These are phyloP conservation scores for Agrochola macilenta DNA, from an alignment of 2,888 invertebrate genomes.

Conservation along the genomic window DNA sequence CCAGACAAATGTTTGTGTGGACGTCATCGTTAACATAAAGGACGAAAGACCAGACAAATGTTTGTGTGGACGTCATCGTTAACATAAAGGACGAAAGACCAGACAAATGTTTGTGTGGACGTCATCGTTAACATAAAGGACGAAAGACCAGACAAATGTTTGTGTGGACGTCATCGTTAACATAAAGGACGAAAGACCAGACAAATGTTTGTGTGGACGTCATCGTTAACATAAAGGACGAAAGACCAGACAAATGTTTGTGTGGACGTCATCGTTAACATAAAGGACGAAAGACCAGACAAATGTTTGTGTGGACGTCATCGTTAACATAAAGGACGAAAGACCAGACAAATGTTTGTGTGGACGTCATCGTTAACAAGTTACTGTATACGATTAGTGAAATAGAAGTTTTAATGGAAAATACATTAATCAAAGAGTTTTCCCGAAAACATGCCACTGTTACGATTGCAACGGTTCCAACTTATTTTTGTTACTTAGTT, in stretches of 20 bases:
- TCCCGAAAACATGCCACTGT: conserved; percentile 17
- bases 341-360: background rate
- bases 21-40: background rate
- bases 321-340: background rate
- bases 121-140: background rate
- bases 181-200: too few species aligned
- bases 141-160: too few species aligned
- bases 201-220: too few species aligned
- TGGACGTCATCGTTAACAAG: conserved; percentile 4
- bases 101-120: too few species aligned
- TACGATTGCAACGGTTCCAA: background rate
- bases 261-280: background rate
- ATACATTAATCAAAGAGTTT: conserved; percentile 10
- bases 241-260: too few species aligned
- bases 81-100: background rate
- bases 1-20: too few species aligned
- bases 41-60: too few species aligned
- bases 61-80: too few species aligned
- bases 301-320: too few species aligned
- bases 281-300: too few species aligned
- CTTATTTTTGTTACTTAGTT: conserved; percentile 13
- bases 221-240: background rate
- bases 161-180: background rate
- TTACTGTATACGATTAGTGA: background rate
- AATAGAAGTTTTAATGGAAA: conserved; percentile 38